Evolutionary conservation across 2,113 vertebrate genomes (phyloP).

Genomic region (Spea bombifrons): DNA sequence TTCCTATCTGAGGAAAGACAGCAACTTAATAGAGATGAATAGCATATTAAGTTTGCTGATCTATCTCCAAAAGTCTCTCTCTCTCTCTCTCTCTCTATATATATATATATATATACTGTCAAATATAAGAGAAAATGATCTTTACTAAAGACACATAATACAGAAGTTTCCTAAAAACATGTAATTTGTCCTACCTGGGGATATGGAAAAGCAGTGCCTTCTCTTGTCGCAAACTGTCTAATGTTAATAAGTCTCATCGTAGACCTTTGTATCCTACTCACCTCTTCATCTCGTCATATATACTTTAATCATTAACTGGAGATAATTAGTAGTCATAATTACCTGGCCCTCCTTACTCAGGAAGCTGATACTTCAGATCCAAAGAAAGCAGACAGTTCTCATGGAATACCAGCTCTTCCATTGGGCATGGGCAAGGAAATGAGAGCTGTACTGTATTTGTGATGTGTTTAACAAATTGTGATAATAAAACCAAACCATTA

Average conservation of each 20-base stretch:
- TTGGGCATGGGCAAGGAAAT: too few relatives aligned
- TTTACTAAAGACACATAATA: neutral
- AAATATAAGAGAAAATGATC: neutral
- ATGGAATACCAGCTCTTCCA: too few relatives aligned
- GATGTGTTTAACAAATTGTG: too few relatives aligned
- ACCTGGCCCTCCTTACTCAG: neutral
- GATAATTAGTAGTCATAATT: conserved; percentile 32
- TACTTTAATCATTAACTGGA: conserved; percentile 35
- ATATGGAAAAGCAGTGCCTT: neutral
- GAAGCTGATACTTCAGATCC: too few relatives aligned
- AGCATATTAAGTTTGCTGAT: too few relatives aligned
- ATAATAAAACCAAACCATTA: too few relatives aligned
- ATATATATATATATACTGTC: neutral
- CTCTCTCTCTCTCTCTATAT: too few relatives aligned
- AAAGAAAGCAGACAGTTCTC: too few relatives aligned
- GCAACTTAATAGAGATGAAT: too few relatives aligned
- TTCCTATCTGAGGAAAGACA: too few relatives aligned
- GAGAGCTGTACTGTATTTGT: too few relatives aligned
- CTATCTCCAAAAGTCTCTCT: too few relatives aligned
- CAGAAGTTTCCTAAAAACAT: neutral
- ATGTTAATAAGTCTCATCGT: neutral
- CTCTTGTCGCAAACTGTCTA: neutral
- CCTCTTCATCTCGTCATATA: conserved; percentile 19
- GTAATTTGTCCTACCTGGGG: neutral
- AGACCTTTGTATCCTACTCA: conserved; percentile 43